These are phyloP conservation scores for Mythimna impura DNA, from an alignment of 2,888 invertebrate genomes.

Conservation along the genomic window DNA sequence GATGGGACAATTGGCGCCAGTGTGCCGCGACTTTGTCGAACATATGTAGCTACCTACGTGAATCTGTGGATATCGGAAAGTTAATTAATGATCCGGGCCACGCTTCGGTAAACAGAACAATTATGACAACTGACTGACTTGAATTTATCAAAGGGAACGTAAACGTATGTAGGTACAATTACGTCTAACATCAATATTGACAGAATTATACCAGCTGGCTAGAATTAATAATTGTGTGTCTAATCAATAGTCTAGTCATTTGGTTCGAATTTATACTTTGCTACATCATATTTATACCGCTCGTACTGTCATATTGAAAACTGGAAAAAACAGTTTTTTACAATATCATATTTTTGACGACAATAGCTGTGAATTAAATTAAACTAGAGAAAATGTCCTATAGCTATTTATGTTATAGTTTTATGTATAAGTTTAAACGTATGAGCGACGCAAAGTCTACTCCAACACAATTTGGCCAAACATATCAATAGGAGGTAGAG, in stretches of 20 bases:
- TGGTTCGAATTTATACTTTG: not conserved
- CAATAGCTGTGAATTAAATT: no score
- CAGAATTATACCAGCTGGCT: slow-evolving; percentile 9
- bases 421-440: no score
- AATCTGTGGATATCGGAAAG: slow-evolving; percentile 59
- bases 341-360: no score
- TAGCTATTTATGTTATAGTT: no score
- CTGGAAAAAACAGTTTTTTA: no score
- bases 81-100: slow-evolving; percentile 59
- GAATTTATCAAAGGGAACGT: slow-evolving; percentile 50
- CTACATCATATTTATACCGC: no score
- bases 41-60: slow-evolving; percentile 38
- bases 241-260: slow-evolving; percentile 27
- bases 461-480: no score
- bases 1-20: slow-evolving; percentile 62
- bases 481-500: no score
- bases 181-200: slow-evolving; percentile 24
- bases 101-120: slow-evolving; percentile 59
- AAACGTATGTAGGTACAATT: slow-evolving; percentile 10
- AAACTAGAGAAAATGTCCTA: no score
- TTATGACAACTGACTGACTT: slow-evolving; percentile 48
- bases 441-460: no score
- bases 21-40: slow-evolving; percentile 53
- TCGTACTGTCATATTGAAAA: no score
- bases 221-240: slow-evolving; percentile 16